These are phyloP conservation scores for Apeltes quadracus DNA, from an alignment of 2,113 vertebrate species.

Conservation along the genomic window DNA sequence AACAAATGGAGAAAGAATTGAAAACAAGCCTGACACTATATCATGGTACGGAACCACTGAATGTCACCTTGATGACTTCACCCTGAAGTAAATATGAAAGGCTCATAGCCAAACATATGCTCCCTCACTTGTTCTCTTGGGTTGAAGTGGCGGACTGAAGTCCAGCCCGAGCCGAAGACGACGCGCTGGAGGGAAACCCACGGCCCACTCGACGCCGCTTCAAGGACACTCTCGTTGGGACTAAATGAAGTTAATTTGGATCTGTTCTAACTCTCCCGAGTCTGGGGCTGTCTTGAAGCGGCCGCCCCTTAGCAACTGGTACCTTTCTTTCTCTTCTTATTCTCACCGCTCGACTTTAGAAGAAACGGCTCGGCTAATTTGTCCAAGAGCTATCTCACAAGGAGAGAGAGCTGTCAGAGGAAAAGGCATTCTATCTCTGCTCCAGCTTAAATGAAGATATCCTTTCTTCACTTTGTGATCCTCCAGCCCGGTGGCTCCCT, in stretches of 20 bases:
- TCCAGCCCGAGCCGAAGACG: conserved; percentile 60
- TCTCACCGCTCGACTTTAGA: conserved; percentile 62
- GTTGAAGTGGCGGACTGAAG: conserved; percentile 37
- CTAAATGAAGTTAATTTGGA: conserved; percentile 84
- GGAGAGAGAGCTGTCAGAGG: conserved; percentile 73
- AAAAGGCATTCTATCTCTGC: conserved; percentile 62
- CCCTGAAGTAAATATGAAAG: conserved; percentile 19
- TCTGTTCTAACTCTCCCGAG: conserved; percentile 76
- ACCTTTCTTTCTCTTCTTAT: not conserved
- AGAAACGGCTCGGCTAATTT: conserved; percentile 78
- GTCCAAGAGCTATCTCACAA: conserved; percentile 77
- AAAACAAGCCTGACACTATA: conserved; percentile 24
- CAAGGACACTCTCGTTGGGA: conserved; percentile 81
- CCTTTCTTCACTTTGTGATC: conserved; percentile 69
- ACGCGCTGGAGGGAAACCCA: conserved; percentile 71
- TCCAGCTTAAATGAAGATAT: conserved; percentile 73
- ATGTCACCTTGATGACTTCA: conserved; percentile 17
- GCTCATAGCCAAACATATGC: conserved; percentile 22
- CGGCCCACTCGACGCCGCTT: conserved; percentile 76
- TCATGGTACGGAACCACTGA: conserved; percentile 17
- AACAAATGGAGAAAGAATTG: conserved; percentile 12
- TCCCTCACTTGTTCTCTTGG: conserved; percentile 31
- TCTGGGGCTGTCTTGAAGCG: conserved; percentile 62
- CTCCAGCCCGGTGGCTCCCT: conserved; percentile 56
- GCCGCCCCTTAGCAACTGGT: no score